Evolutionary conservation across 1,140 invertebrate species (phyloP), one percentile per base, ranked within the genome.

Genomic region (Drusus annulatus): DNA sequence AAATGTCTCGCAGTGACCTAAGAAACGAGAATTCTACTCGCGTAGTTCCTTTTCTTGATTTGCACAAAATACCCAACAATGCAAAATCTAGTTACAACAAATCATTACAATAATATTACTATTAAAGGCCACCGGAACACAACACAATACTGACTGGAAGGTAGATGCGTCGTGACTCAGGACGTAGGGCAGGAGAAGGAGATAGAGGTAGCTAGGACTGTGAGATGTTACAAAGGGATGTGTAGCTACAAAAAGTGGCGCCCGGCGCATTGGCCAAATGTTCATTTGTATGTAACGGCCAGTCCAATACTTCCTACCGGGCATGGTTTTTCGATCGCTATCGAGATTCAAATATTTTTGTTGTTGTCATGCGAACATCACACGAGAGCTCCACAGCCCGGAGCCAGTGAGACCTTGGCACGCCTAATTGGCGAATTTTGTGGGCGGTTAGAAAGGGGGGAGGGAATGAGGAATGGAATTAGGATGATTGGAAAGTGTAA

Each of bases 211-310:
- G 21, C 23, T 15, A 36, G 36, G 36, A 45, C 36, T 45, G 13
- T 8, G 36, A 45, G 19, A 31, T 8, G 28, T 19, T 56, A 76
- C 73, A 80, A 80, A 80, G 79, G 79, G 79, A 58, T 54, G 25
- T 23, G 28, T 1, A 16, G 50, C 54, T 80, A 68, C 25, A 80
- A 81, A 71, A 77, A 81, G 62, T 51, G 52, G 54, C 71, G 58
- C 71, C 69, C 56, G 19, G n/a, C 71, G 69, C n/a, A 54, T 73
- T 74, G 58, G 75, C 81, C 81, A 82, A 82, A 82, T 82, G 81
- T 80, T 82, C 81, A 80, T 82, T 82, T 80, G 80, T 80, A 76
- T 82, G 75, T 82, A 82, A 82, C 81, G 81, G 81, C 78, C 78
- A 50, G 79, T 17, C 19, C 50, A 16, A 54, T 16, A 8, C 51